Evolutionary conservation across 2,113 vertebrate species (phyloP), one percentile per base, ranked within the genome.

Genomic region (Burhinus oedicnemus): DNA sequence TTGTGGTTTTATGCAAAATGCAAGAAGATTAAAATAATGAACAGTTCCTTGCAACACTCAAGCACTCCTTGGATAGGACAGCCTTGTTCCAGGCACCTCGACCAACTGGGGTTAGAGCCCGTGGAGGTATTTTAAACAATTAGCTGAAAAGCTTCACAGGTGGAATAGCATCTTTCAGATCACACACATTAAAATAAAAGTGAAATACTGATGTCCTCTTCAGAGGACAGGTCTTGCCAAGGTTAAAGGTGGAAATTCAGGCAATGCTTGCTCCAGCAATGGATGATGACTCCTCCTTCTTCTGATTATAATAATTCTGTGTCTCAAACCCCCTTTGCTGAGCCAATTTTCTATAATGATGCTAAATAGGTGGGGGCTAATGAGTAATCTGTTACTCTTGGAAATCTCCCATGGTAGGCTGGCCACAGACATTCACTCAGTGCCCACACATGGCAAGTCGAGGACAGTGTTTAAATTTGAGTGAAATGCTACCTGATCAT

Each of bases 1-100:
- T 72, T 94, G 93, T 91, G 70, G 78, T 42, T 89, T 93, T 79
- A 90, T 95, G 87, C 81, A 96, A 87, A 96, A 93, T 36, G 26
- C 15, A 64, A 91, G 72, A 76, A 65, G 89, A 83, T 91, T 89
- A 83, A 83, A 93, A 91, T 83, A 66, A 85, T 64, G n/a, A 79
- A 72, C 22, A 52, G 30, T 42, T 85, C 68, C n/a, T 82, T 92
- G 57, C 51, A 89, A 85, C 34, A 72, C 0, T 0, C 26, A 84
- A 58, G 15, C 3, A 3, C 15, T 95, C 20, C 62, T 78, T 79
- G 52, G 55, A 25, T 44, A 27, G 55, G 62, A 29, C 78, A 62
- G 34, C 55, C 49, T 54, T 54, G 61, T 57, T 91, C 42, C 42
- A 77, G 71, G 29, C 44, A 64, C 23, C 49, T 78, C 44, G 87